A percentile compares a stretch with the other conserved stretches of the same genome.
Evolutionary conservation across 53 echinoderm and acorn worm species (phyloP).

Genomic region (Mesocentrotus franciscanus): DNA sequence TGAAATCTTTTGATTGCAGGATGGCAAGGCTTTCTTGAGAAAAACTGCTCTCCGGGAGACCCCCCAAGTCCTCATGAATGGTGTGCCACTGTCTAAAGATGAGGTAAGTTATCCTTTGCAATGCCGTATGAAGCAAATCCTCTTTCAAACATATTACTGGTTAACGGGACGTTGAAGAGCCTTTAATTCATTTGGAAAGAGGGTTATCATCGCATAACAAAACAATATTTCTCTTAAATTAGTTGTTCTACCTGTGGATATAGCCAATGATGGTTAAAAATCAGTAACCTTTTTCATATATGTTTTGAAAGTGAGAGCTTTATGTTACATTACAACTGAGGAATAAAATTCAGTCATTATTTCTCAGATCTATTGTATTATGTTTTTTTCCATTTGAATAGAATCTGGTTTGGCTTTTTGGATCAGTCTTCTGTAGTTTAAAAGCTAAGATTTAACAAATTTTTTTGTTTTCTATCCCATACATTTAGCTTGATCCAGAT

Average conservation of each 20-base stretch:
- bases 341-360: too few relatives aligned
- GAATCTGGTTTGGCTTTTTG: neutral
- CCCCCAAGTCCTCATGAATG: conserved; percentile 93
- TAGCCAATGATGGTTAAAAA: too few relatives aligned
- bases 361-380: neutral
- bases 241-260: too few relatives aligned
- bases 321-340: too few relatives aligned
- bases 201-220: too few relatives aligned
- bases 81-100: conserved; percentile 78
- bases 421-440: neutral
- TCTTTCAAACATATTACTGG: too few relatives aligned
- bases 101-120: conserved; percentile 72
- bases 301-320: too few relatives aligned
- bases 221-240: too few relatives aligned
- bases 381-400: neutral
- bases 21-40: conserved; percentile 82
- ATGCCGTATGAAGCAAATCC: neutral
- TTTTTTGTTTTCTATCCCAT: neutral
- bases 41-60: conserved; percentile 78
- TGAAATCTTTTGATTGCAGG: conserved; percentile 58
- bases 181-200: too few relatives aligned
- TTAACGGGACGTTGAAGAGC: too few relatives aligned
- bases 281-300: too few relatives aligned
- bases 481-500: conserved; percentile 75
- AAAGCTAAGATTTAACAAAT: neutral